phyloP scores from a whole-genome alignment of 1,140 invertebrate genomes.

The Bombus balteatus region DNA sequence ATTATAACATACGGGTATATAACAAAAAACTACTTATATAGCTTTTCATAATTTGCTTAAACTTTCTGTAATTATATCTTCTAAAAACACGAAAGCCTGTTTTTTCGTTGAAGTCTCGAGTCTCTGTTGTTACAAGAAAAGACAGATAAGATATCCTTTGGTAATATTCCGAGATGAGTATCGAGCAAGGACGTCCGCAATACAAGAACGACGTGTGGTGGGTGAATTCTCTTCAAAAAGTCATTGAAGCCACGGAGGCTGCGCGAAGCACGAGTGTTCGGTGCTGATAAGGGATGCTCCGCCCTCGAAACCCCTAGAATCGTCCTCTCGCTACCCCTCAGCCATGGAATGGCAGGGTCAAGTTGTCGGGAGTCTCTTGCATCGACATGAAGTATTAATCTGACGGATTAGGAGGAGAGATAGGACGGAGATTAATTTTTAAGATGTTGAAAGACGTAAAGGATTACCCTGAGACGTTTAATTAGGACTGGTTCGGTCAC shows the following conservation, averaged over 20 bases:
- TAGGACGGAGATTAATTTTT: conserved; percentile 74
- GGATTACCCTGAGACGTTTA: conserved; percentile 60
- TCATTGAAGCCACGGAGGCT: conserved; percentile 57
- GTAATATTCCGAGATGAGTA: conserved; percentile 56
- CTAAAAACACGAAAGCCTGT: not conserved
- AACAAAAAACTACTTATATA: not conserved
- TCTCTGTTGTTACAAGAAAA: not conserved
- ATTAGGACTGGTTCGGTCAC: conserved; percentile 59
- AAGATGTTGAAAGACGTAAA: conserved; percentile 63
- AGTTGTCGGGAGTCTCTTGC: conserved; percentile 57
- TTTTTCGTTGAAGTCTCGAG: not conserved
- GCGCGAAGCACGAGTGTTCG: conserved; percentile 73
- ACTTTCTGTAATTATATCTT: not conserved
- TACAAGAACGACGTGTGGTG: conserved; percentile 35
- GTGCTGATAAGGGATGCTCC: conserved; percentile 74
- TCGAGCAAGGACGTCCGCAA: conserved; percentile 40
- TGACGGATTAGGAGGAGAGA: conserved; percentile 71
- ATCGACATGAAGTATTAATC: conserved; percentile 73
- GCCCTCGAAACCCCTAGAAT: conserved; percentile 57
- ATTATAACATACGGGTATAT: too few relatives aligned
- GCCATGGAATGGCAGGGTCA: conserved; percentile 65
- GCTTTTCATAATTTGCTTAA: not conserved
- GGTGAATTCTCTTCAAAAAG: conserved; percentile 36
- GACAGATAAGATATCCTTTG: conserved; percentile 13
- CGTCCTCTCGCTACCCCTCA: conserved; percentile 39